Evolutionary conservation across 2,797 vertebrate genomes (phyloP).

Genomic region (Sebastes hubbsi): DNA sequence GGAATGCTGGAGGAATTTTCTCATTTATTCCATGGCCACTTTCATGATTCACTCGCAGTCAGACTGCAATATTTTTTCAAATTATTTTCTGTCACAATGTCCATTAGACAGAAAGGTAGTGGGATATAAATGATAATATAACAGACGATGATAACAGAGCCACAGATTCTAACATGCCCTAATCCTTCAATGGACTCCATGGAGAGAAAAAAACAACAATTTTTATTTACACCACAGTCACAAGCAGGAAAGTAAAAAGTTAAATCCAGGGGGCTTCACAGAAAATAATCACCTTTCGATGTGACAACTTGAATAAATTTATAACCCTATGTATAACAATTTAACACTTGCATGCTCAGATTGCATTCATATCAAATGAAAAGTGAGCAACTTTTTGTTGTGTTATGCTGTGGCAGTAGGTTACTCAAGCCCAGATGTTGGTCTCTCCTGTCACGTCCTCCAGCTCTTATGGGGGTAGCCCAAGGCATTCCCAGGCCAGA

Average conservation of each 20-base stretch:
- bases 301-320: neutral
- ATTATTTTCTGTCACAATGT: neutral
- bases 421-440: neutral
- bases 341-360: neutral
- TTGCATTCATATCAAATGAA: neutral
- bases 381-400: neutral
- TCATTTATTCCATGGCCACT: neutral
- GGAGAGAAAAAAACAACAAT: neutral
- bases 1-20: neutral
- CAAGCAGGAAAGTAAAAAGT: neutral
- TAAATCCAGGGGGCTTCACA: neutral
- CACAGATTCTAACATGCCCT: neutral
- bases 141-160: neutral
- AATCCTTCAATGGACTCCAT: neutral
- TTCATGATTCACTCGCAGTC: neutral
- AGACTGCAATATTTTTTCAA: neutral
- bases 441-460: neutral
- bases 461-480: constrained; percentile 18
- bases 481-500: constrained; percentile 16
- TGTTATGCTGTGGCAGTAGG: neutral
- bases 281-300: neutral
- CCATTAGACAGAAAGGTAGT: neutral
- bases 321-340: neutral
- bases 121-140: neutral
- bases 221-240: neutral